Base-by-base conservation (phyloP, 1,140 invertebrate genomes). In the Diorhabda elongata region DNA sequence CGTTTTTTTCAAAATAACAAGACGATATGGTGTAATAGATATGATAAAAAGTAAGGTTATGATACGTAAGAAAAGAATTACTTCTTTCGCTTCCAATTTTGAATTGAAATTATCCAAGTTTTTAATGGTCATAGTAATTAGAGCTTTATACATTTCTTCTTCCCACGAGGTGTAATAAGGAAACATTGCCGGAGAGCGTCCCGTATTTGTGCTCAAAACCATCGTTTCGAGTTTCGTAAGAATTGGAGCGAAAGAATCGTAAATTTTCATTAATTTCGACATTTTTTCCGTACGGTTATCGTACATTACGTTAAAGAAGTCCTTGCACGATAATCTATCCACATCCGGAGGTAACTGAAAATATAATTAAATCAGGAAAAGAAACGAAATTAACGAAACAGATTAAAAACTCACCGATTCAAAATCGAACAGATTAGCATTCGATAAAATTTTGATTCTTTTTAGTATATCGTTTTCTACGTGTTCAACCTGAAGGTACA, bases 211-310 rank as follows among this genome's bases (percentile, higher is more conserved):
- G 58, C 87, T 87, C 26, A 91, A 79, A 0, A 91, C 87, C 5
- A 92, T 75, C 72, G 89, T 91, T 81, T 96, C 93, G 70, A 95
- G 80, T 81, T 95, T 96, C 63, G 89, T 90, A 2, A 96, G 79
- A 58, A 94, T 86, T 0, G 92, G 91, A 0, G 89, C 88, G 42
- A 92, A 85, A 2, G 88, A 88, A 56, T 89, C 84, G 75, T 94
- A 95, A 3, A 89, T 85, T 44, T 88, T 86, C 2, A 87, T 82
- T 79, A 95, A 85, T 5, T 84, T 78, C 2, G 86, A 85, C 8
- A 91, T 81, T 59, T 89, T 85, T 71, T 90, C 87, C 3, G 85
- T 85, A 3, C 92, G 85, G 58, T 87, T 85, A n/a, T 82, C 82
- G 69, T 90, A 87, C 60, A 95, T 83, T 71, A 87, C 82, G 63